Conservation (phyloP, 2,797 vertebrate genomes). For the Muraenolepis orangiensis region DNA sequence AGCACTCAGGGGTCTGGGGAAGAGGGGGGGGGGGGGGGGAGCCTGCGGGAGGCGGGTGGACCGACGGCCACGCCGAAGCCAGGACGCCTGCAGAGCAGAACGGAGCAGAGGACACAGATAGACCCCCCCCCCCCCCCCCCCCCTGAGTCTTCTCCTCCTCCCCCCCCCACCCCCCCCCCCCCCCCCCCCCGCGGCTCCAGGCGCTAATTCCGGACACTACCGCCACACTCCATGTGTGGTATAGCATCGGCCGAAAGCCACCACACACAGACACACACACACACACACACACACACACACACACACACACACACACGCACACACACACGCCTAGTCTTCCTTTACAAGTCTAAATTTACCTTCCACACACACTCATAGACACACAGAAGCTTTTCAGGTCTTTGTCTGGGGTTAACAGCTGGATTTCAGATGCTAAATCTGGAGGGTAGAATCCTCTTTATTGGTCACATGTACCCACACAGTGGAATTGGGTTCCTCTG, state of each 20-base stretch:
- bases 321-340: too few species aligned
- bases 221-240: conserved; percentile 47
- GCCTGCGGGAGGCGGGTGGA: conserved; percentile 65
- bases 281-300: too few species aligned
- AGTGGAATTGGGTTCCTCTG: too few species aligned
- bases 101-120: conserved; percentile 42
- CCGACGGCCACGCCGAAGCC: conserved; percentile 63
- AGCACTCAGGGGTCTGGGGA: conserved; percentile 62
- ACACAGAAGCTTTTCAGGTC: conserved; percentile 52
- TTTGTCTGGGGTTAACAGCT: conserved; percentile 63
- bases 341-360: too few species aligned
- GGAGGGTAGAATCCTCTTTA: too few species aligned
- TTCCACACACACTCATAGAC: background rate
- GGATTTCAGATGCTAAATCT: conserved; percentile 72
- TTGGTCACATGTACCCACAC: too few species aligned
- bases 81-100: conserved; percentile 61
- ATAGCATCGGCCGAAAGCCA: conserved; percentile 66
- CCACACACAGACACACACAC: conserved; percentile 27
- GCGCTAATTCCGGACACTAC: conserved; percentile 34
- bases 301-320: background rate
- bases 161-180: conserved; percentile 48
- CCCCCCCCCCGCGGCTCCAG: conserved; percentile 50
- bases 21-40: conserved; percentile 65
- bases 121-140: conserved; percentile 45
- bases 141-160: conserved; percentile 61